Base-by-base conservation (phyloP, 37 sponge, comb jelly and placozoan genomes). In the Aplysina aerophoba region DNA sequence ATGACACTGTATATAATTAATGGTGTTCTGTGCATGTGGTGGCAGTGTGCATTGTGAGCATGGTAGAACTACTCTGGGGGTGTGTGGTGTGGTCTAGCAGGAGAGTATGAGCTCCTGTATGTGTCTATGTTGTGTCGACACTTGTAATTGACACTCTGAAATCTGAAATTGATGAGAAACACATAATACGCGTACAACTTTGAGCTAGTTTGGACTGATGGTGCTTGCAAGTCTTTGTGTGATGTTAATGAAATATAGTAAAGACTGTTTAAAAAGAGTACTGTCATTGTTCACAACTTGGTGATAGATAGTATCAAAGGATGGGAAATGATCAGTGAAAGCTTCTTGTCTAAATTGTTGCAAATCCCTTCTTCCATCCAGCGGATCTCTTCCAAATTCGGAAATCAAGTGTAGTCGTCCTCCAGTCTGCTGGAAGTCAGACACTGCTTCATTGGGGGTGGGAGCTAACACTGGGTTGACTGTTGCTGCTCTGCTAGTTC, bases 271-370 rank as follows among this genome's bases (percentile, higher is more conserved):
- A 31, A 87, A 80, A 1, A 41, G 59, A 15, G 39, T 31, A 36
- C 40, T 27, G 71, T 87, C 55, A n/a, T 14, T 38, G 35, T 81
- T 81, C 13, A 68, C 87, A 13, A 68, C 11, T 16, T 66, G 16
- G 59, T 81, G 81, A 35, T 81, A 81, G 8, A 87, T 81, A 19
- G 15, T 56, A 17, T 79, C 80, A 79, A 79, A 66, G 16, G 80
- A 63, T 27, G 72, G 72, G 54, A 36, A 86, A 17, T 31, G 44
- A 17, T 13, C 40, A 2, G 27, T 66, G 80, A 86, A 86, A 17
- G 81, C 38, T 15, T 86, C 54, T 4, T 50, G 14, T 72, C 81
- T 22, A 0, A 65, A 71, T n/a, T 56, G 55, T n/a, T n/a, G 14
- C 41, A 79, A 79, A 2, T 19, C 25, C 30, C 37, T 4, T 72